phyloP scores from a whole-genome alignment of 64 coral and sea anemone genomes.

The Pocillopora damicornis region DNA sequence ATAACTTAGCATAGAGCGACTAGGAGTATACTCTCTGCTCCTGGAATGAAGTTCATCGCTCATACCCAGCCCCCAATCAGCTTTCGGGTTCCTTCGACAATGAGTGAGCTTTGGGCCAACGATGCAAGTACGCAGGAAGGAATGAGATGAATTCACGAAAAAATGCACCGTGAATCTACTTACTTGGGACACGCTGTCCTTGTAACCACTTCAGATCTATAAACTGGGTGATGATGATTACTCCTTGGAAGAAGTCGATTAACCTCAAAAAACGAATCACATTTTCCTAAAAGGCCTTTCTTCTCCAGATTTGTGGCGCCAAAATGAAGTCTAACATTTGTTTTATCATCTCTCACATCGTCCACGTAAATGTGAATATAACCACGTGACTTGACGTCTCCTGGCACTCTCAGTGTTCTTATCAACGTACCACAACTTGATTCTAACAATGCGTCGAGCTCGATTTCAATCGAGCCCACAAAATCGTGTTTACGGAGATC shows the following conservation, averaged over 20 bases:
- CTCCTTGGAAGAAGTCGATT: slow-evolving; percentile 49
- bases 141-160: no score
- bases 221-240: slow-evolving; percentile 77
- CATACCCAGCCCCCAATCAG: no score
- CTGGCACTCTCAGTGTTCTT: slow-evolving; percentile 73
- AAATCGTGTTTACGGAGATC: slow-evolving; percentile 97
- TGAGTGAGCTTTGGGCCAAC: no score
- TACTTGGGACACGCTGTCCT: slow-evolving; percentile 75
- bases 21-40: no score
- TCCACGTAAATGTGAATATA: slow-evolving; percentile 70
- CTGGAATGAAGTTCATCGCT: no score
- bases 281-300: slow-evolving; percentile 84
- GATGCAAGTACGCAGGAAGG: no score
- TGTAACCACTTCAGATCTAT: slow-evolving; percentile 89
- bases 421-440: slow-evolving; percentile 22
- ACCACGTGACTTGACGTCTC: slow-evolving; percentile 78
- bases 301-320: slow-evolving; percentile 64
- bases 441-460: slow-evolving; percentile 56
- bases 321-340: slow-evolving; percentile 65
- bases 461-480: slow-evolving; percentile 81
- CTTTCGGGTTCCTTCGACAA: no score
- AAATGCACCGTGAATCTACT: background rate
- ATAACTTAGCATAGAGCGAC: no score
- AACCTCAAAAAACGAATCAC: slow-evolving; percentile 87
- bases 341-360: slow-evolving; percentile 51